These are phyloP conservation scores for Rhinichthys klamathensis DNA, from an alignment of 2,113 vertebrate genomes.

Conservation along the genomic window DNA sequence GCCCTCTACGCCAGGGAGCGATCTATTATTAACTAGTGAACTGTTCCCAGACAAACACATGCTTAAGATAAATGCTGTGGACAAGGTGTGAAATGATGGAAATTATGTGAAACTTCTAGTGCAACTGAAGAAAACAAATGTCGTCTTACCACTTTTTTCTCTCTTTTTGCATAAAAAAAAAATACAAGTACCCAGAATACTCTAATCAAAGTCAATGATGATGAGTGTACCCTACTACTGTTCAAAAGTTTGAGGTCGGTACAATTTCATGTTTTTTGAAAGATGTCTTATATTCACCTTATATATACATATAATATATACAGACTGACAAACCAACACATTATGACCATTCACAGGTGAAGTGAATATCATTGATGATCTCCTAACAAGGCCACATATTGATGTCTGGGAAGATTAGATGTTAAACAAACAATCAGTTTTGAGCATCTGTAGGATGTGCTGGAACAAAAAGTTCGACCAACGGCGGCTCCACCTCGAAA, in stretches of 20 bases:
- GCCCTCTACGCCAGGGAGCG: not conserved
- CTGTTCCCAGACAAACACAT: not conserved
- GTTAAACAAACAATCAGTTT: too few relatives aligned
- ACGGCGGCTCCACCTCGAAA: too few relatives aligned
- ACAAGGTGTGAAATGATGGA: not conserved
- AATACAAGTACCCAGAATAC: not conserved
- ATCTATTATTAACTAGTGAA: conserved; percentile 10
- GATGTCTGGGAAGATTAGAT: too few relatives aligned
- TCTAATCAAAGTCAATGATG: not conserved
- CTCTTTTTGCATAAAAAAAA: not conserved
- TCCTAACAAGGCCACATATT: too few relatives aligned
- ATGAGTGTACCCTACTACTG: not conserved
- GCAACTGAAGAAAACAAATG: not conserved
- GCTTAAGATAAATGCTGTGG: conserved; percentile 1
- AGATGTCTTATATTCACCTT: too few relatives aligned
- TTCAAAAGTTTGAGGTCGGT: not conserved
- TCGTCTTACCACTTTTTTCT: not conserved
- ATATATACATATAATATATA: too few relatives aligned
- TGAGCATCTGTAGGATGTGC: too few relatives aligned
- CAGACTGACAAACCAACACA: too few relatives aligned
- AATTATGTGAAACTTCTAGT: not conserved
- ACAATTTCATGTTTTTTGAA: too few relatives aligned
- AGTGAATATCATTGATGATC: too few relatives aligned
- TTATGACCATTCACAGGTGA: too few relatives aligned
- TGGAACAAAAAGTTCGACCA: too few relatives aligned